Evolutionary conservation across 2,113 vertebrate genomes (phyloP).

Genomic region (Indicator maculatus): DNA sequence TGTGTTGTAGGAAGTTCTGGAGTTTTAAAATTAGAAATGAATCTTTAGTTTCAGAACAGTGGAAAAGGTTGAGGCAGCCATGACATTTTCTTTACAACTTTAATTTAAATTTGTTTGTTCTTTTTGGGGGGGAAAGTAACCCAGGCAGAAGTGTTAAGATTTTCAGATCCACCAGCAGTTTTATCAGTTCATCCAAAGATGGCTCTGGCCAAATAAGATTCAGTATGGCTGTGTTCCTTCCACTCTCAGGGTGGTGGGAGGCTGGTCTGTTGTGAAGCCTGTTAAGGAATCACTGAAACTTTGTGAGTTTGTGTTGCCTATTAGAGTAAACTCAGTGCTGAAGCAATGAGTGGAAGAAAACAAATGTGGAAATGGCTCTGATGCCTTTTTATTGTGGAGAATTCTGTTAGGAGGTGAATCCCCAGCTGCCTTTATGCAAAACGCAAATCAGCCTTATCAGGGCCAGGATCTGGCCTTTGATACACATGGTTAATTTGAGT

Average conservation of each 20-base stretch:
- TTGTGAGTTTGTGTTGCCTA: background rate
- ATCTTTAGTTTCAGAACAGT: background rate
- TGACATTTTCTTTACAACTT: background rate
- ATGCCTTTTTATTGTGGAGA: background rate
- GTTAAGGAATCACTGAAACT: background rate
- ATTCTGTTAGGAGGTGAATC: conserved; percentile 44
- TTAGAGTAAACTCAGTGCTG: background rate
- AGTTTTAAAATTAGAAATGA: background rate
- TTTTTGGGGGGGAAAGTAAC: background rate
- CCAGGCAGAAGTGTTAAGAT: background rate
- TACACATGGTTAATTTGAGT: background rate
- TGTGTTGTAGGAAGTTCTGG: background rate
- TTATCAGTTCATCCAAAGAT: background rate
- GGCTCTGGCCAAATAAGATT: background rate
- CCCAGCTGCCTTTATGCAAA: conserved; percentile 7
- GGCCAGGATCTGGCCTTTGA: conserved; percentile 20
- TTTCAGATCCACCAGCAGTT: background rate
- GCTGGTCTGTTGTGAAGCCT: background rate
- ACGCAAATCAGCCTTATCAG: conserved; percentile 21
- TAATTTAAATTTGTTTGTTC: background rate
- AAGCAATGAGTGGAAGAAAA: background rate
- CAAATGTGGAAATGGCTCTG: background rate
- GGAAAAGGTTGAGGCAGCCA: background rate
- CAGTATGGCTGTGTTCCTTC: background rate
- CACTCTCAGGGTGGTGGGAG: background rate